Percentiles rank a stretch among this genome's conserved stretches.
These are phyloP conservation scores for Serrognathus titanus DNA, from an alignment of 2,888 invertebrate species.

Conservation along the genomic window DNA sequence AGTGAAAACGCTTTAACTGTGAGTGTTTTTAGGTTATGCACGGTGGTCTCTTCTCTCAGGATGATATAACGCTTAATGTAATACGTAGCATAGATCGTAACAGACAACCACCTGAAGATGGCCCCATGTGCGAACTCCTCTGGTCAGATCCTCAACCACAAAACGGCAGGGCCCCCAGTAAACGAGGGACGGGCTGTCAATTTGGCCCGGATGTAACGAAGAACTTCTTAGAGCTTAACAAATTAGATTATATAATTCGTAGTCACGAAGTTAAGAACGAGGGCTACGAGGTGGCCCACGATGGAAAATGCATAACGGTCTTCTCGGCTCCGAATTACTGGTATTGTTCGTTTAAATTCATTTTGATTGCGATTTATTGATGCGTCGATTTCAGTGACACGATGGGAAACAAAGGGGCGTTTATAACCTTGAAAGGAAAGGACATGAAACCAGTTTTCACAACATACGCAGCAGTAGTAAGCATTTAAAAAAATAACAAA, in stretches of 20 bases:
- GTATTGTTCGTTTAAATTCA: slow-evolving; percentile 52
- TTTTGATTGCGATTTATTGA: slow-evolving; percentile 6
- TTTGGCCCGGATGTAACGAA: slow-evolving; percentile 97
- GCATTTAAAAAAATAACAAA: slow-evolving; percentile 46
- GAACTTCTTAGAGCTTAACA: slow-evolving; percentile 78
- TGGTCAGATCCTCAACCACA: slow-evolving; percentile 98
- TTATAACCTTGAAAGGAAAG: slow-evolving; percentile 89
- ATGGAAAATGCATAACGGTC: slow-evolving; percentile 95
- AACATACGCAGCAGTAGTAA: slow-evolving; percentile 92
- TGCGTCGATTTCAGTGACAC: slow-evolving; percentile 75
- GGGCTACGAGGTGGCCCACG: slow-evolving; percentile 93
- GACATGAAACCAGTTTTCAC: slow-evolving; percentile 88
- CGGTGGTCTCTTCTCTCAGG: slow-evolving; percentile 93
- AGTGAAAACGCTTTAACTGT: too few species aligned
- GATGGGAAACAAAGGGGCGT: slow-evolving; percentile 98
- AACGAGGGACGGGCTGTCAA: slow-evolving; percentile 96
- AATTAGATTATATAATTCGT: slow-evolving; percentile 88
- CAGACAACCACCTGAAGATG: slow-evolving; percentile 95
- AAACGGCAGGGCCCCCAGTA: slow-evolving; percentile 85
- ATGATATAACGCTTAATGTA: slow-evolving; percentile 90
- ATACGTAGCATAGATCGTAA: slow-evolving; percentile 86
- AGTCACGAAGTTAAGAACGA: slow-evolving; percentile 97
- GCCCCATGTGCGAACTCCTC: slow-evolving; percentile 93
- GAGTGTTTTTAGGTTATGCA: slow-evolving; percentile 78
- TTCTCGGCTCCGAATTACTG: slow-evolving; percentile 99